These are phyloP conservation scores for Hydrolagus affinis DNA, from an alignment of 2,113 vertebrate genomes.

Conservation along the genomic window DNA sequence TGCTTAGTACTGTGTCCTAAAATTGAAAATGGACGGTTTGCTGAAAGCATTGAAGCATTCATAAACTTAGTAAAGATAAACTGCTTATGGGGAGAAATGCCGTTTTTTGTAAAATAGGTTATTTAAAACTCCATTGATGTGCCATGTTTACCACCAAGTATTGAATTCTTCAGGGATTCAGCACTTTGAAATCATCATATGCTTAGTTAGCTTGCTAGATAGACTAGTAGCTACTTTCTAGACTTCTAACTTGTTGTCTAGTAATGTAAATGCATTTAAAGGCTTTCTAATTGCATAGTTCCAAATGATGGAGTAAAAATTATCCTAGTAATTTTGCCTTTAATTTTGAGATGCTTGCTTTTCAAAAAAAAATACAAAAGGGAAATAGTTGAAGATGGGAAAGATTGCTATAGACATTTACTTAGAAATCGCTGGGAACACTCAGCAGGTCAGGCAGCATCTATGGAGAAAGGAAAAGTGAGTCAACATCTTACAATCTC, in stretches of 20 bases:
- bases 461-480: too few species aligned
- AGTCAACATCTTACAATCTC: too few species aligned
- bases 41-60: background rate
- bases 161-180: slow-evolving; percentile 4
- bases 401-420: too few species aligned
- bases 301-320: background rate
- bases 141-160: background rate
- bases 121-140: background rate
- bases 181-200: background rate
- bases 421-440: too few species aligned
- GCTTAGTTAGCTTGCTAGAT: background rate
- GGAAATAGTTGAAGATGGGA: background rate
- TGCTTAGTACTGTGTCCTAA: background rate
- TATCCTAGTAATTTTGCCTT: background rate
- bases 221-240: too few species aligned
- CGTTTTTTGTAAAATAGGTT: background rate
- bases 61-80: background rate
- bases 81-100: background rate
- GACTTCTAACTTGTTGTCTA: too few species aligned
- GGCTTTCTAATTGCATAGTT: slow-evolving; percentile 2
- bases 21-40: background rate
- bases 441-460: too few species aligned
- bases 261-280: background rate
- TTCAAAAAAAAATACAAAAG: background rate
- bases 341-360: background rate